These are phyloP conservation scores for Iguana delicatissima DNA, from an alignment of 2,797 vertebrate genomes.

Conservation along the genomic window DNA sequence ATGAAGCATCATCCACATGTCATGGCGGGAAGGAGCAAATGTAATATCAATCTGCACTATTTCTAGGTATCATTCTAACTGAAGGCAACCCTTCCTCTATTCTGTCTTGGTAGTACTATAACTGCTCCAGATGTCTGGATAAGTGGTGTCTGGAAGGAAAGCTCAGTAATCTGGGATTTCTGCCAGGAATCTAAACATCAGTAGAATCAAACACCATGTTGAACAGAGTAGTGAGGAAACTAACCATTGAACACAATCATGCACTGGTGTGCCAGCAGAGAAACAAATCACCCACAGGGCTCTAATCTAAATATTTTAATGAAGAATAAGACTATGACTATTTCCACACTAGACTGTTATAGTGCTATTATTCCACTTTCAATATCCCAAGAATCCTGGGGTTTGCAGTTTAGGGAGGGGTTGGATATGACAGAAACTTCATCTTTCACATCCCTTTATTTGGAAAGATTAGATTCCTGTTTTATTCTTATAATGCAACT, in stretches of 20 bases:
- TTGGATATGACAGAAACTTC: too few relatives aligned
- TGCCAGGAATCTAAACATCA: not conserved
- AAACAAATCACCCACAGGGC: not conserved
- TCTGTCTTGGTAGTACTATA: not conserved
- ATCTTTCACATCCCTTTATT: not conserved
- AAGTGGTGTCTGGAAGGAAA: not conserved
- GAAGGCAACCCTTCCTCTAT: not conserved
- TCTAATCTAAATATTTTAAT: not conserved
- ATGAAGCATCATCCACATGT: not conserved
- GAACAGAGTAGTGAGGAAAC: not conserved
- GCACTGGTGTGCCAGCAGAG: fast-evolving
- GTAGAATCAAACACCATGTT: not conserved
- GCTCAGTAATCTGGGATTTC: not conserved
- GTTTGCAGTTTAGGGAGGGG: too few relatives aligned
- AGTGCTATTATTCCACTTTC: too few relatives aligned
- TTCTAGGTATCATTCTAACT: not conserved
- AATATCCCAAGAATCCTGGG: too few relatives aligned
- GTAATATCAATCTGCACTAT: not conserved
- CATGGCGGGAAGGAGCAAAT: not conserved
- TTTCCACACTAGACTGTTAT: too few relatives aligned
- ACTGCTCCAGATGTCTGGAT: not conserved
- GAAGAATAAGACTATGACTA: not conserved
- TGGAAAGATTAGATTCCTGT: not conserved
- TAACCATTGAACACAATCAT: not conserved
- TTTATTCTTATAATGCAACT: not conserved